phyloP scores from a whole-genome alignment of 2,888 invertebrate species.

The Synergus gifuensis region DNA sequence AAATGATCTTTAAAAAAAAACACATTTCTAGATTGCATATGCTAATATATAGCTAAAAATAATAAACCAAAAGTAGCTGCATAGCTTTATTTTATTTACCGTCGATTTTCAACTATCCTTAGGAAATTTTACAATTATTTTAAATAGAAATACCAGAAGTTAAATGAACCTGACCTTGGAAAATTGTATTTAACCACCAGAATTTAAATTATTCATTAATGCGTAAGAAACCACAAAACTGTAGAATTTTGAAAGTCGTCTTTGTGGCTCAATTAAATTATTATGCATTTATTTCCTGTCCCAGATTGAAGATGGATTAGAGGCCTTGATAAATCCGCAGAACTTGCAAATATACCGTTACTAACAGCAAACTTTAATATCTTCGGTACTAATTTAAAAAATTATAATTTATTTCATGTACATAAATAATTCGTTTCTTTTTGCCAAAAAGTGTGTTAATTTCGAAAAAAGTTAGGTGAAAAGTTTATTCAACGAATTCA shows the following conservation, averaged over 20 bases:
- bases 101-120: not conserved
- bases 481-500: too few relatives aligned
- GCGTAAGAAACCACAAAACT: conserved; percentile 33
- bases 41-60: not conserved
- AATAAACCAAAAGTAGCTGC: not conserved
- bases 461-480: too few relatives aligned
- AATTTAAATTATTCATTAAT: conserved; percentile 15
- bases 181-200: not conserved
- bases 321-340: not conserved
- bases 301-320: not conserved
- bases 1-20: not conserved
- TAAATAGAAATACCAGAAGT: not conserved
- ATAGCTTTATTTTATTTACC: not conserved
- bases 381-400: not conserved
- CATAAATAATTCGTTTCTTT: too few relatives aligned
- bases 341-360: conserved; percentile 4
- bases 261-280: not conserved
- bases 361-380: not conserved
- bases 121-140: not conserved
- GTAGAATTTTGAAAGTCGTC: conserved; percentile 1
- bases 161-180: not conserved
- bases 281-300: conserved; percentile 21
- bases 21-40: not conserved
- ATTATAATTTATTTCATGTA: too few relatives aligned
- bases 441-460: too few relatives aligned